Evolutionary conservation across 2,888 invertebrate genomes (phyloP), one percentile per base, ranked within the genome.

Genomic region (Tenthredo livida): DNA sequence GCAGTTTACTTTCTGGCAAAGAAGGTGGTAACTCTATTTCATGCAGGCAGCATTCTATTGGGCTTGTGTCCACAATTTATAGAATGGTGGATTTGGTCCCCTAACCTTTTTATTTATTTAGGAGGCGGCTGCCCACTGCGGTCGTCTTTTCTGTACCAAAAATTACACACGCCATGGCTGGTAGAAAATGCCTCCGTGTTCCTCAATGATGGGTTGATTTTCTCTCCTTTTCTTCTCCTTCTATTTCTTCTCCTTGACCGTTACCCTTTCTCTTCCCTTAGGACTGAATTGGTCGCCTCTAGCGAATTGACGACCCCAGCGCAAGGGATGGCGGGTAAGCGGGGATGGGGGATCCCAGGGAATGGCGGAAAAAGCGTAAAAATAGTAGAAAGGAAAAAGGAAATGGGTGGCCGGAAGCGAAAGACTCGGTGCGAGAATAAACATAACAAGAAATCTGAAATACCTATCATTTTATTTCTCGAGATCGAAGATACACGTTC

Each of bases 391-490:
- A 77, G 61, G 58, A 54, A 80, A 80, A 40, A 58, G 37, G 61
- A 61, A 80, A 80, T 61, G 80, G 58, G 80, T 80, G 80, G 61
- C 61, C 61, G 80, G 80, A 80, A 80, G 40, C 40, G 80, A 61
- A 25, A 80, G 80, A 80, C 61, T 80, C 61, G 80, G 80, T 80
- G 40, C 80, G 58, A 61, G 61, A 80, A 80, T 80, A 80, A 61
- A 80, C 80, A 80, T 80, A 80, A 80, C 80, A 58, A 40, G 80
- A 80, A 61, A 61, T 80, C 80, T 80, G 58, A 61, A 80, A 80
- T 80, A 61, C 40, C 80, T 84, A 84, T 84, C 84, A 58, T 84
- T 84, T 84, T 84, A 84, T 84, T 84, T 73, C 54, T 73, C 73
- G 73, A 84, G 84, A 84, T 84, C 73, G 54, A 73, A 84, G 54